phyloP scores from a whole-genome alignment of 2,113 vertebrate genomes.

The Ornithorhynchus anatinus region DNA sequence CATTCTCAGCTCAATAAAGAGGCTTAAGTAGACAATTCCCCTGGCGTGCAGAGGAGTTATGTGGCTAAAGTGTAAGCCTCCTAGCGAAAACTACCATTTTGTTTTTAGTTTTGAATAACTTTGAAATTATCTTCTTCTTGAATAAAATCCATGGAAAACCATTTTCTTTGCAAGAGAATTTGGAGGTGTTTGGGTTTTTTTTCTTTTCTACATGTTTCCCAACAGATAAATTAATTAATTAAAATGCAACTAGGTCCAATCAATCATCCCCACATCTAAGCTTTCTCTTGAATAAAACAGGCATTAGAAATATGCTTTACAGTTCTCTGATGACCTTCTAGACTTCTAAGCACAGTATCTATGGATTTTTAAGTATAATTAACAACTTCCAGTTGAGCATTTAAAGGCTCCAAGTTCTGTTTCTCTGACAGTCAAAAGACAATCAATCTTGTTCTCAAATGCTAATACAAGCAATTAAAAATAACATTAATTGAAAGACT shows the following conservation, averaged over 20 bases:
- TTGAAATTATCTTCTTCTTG: constrained; percentile 4
- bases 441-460: constrained; percentile 75
- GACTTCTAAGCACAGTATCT: constrained; percentile 55
- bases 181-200: not conserved
- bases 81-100: not conserved
- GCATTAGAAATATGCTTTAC: constrained; percentile 37
- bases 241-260: constrained; percentile 40
- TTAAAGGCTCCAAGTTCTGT: constrained; percentile 64
- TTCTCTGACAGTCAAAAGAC: constrained; percentile 70
- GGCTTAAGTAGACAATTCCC: constrained; percentile 1
- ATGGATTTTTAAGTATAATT: constrained; percentile 72
- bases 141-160: not conserved
- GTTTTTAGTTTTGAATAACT: not conserved
- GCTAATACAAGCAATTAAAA: constrained; percentile 76
- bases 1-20: constrained; percentile 1
- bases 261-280: constrained; percentile 20
- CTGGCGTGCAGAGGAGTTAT: not conserved
- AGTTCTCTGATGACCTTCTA: constrained; percentile 62
- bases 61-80: not conserved
- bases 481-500: constrained; percentile 76
- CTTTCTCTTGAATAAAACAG: constrained; percentile 54
- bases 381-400: constrained; percentile 64
- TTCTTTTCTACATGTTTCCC: not conserved
- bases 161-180: not conserved
- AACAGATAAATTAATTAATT: not conserved